These are phyloP conservation scores for Paracentrotus lividus DNA, from an alignment of 53 echinoderm and acorn worm species.

Conservation along the genomic window DNA sequence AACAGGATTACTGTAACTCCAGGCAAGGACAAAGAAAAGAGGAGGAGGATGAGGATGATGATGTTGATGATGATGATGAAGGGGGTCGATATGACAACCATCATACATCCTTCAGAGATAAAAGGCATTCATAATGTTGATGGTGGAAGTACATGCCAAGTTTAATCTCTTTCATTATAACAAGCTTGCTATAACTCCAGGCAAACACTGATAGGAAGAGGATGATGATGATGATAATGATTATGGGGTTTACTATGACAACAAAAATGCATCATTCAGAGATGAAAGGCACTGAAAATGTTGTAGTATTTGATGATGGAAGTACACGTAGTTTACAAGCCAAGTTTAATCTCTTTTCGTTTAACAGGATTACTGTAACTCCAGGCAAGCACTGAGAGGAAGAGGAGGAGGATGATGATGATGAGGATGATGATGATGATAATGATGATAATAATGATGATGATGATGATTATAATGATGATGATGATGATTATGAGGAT, in stretches of 20 bases:
- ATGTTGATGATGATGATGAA: conserved; percentile 80
- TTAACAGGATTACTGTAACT: conserved; percentile 58
- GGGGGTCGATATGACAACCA: no score
- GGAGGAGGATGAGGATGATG: no score
- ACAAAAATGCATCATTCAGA: no score
- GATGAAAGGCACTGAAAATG: no score
- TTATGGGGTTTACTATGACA: conserved; percentile 82
- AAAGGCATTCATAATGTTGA: no score
- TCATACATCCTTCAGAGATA: no score
- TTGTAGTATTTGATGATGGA: no score
- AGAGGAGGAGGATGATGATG: no score
- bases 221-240: conserved; percentile 83
- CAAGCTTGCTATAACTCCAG: conserved; percentile 69
- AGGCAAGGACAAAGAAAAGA: conserved; percentile 85
- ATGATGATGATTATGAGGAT: no score
- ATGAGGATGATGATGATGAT: conserved; percentile 84
- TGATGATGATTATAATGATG: no score
- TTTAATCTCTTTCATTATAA: neutral
- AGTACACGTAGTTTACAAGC: neutral
- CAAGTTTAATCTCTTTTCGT: neutral
- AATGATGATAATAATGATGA: no score
- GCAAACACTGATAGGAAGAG: conserved; percentile 82
- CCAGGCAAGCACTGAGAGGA: conserved; percentile 81
- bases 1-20: conserved; percentile 62
- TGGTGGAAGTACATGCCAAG: neutral